A percentile compares a stretch with the other conserved stretches of the same genome.
phyloP scores from a whole-genome alignment of 2,797 vertebrate species.

The Anguilla marmorata region DNA sequence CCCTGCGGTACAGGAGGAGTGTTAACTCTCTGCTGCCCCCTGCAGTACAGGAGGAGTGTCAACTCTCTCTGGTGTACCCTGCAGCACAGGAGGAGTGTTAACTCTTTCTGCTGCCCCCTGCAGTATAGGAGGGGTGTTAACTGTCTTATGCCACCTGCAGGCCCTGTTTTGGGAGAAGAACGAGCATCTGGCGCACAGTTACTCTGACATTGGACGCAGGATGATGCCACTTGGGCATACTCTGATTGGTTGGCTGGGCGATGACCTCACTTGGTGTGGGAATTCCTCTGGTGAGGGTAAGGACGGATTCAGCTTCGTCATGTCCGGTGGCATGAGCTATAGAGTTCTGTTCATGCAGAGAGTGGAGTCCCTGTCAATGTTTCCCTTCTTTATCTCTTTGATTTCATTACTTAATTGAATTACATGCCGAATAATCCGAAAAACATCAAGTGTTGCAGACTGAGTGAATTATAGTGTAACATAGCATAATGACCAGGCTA shows the following conservation, averaged over 20 bases:
- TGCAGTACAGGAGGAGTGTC: background rate
- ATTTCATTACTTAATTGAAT: background rate
- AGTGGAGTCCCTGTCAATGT: no score
- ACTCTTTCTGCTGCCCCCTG: slow-evolving; percentile 18
- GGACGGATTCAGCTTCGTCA: slow-evolving; percentile 8
- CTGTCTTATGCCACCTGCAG: slow-evolving; percentile 46
- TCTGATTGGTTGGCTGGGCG: slow-evolving; percentile 61
- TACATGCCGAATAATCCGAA: background rate
- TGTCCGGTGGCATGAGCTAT: background rate
- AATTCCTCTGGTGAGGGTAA: slow-evolving; percentile 60
- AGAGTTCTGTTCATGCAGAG: no score
- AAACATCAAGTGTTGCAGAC: background rate
- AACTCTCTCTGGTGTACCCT: background rate
- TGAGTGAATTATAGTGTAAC: background rate
- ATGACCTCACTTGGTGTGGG: slow-evolving; percentile 70
- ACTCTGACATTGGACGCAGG: slow-evolving; percentile 58
- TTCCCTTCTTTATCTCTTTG: background rate
- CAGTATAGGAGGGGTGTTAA: slow-evolving; percentile 43
- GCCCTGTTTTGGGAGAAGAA: slow-evolving; percentile 78
- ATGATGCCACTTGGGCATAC: slow-evolving; percentile 57
- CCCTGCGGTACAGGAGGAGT: background rate
- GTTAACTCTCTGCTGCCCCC: background rate
- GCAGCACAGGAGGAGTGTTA: background rate
- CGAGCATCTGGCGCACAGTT: slow-evolving; percentile 62
- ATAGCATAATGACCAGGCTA: background rate